A percentile compares a stretch with the other conserved stretches of the same genome.
Evolutionary conservation across 2,113 vertebrate species (phyloP).

Genomic region (Chascanopsetta lugubris): DNA sequence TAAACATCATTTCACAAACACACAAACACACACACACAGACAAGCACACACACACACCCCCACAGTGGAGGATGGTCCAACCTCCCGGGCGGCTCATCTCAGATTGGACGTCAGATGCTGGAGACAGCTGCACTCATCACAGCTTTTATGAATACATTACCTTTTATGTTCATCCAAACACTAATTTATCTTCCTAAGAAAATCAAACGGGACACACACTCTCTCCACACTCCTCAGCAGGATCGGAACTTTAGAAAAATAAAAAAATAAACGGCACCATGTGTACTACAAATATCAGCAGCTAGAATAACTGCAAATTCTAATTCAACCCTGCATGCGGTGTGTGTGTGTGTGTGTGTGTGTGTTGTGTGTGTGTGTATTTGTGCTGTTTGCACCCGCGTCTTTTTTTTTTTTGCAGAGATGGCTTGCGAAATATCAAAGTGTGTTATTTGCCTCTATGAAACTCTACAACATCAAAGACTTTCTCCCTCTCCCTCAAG

Average conservation of each 20-base stretch:
- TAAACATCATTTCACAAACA: slow-evolving; percentile 10
- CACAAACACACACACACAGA: not conserved
- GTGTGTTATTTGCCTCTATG: slow-evolving; percentile 75
- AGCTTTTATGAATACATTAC: slow-evolving; percentile 81
- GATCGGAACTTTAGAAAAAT: slow-evolving; percentile 46
- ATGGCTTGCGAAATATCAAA: slow-evolving; percentile 74
- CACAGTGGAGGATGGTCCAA: slow-evolving; percentile 52
- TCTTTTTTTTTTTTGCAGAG: slow-evolving; percentile 31
- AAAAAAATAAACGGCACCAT: slow-evolving; percentile 13
- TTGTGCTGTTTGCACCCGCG: slow-evolving; percentile 21
- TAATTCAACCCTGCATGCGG: slow-evolving; percentile 37
- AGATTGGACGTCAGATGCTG: slow-evolving; percentile 75
- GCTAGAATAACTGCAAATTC: slow-evolving; percentile 40
- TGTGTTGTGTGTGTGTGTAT: slow-evolving; percentile 20
- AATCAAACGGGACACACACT: slow-evolving; percentile 66
- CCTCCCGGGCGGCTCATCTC: slow-evolving; percentile 71
- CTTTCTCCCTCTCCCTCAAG: slow-evolving; percentile 61
- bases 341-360: slow-evolving; percentile 35
- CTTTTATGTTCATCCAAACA: slow-evolving; percentile 77
- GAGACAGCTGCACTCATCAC: slow-evolving; percentile 82
- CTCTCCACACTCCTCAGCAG: slow-evolving; percentile 40
- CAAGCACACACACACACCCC: slow-evolving; percentile 16
- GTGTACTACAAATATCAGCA: slow-evolving; percentile 47
- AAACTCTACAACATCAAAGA: slow-evolving; percentile 74
- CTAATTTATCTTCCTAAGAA: slow-evolving; percentile 70